Evolutionary conservation across 2,113 vertebrate genomes (phyloP).

Genomic region (Aramus guarauna): DNA sequence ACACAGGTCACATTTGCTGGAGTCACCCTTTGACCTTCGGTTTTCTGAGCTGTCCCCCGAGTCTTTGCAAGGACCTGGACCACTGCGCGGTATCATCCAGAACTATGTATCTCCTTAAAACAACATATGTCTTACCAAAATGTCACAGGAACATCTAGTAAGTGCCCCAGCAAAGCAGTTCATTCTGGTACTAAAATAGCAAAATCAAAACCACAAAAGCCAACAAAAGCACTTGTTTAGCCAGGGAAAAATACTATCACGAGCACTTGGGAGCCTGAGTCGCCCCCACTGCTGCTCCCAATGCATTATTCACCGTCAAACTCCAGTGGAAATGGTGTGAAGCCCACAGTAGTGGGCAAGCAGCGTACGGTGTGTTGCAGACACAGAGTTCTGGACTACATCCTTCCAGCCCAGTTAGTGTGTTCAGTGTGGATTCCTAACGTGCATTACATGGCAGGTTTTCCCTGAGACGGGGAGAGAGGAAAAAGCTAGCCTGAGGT

Average conservation of each 20-base stretch:
- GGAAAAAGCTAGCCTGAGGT: neutral
- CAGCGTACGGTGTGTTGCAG: fast-evolving
- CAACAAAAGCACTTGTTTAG: neutral
- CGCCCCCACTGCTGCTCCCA: neutral
- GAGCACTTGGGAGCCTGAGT: neutral
- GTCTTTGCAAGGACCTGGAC: neutral
- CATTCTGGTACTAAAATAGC: neutral
- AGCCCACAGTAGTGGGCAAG: neutral
- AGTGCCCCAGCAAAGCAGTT: neutral
- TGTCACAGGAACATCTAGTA: neutral
- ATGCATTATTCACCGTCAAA: neutral
- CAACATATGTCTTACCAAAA: neutral
- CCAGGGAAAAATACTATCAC: neutral
- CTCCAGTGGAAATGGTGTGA: neutral
- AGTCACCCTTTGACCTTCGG: neutral
- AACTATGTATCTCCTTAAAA: neutral
- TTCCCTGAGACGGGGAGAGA: neutral
- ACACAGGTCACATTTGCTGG: neutral
- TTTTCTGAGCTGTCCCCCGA: neutral
- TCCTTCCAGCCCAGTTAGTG: neutral
- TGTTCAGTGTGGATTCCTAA: neutral
- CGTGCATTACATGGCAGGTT: neutral
- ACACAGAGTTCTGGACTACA: neutral
- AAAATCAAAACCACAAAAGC: slow-evolving; percentile 4
- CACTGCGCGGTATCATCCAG: neutral